phyloP scores from a whole-genome alignment of 2,113 vertebrate genomes.

The Platycercus adscitus region DNA sequence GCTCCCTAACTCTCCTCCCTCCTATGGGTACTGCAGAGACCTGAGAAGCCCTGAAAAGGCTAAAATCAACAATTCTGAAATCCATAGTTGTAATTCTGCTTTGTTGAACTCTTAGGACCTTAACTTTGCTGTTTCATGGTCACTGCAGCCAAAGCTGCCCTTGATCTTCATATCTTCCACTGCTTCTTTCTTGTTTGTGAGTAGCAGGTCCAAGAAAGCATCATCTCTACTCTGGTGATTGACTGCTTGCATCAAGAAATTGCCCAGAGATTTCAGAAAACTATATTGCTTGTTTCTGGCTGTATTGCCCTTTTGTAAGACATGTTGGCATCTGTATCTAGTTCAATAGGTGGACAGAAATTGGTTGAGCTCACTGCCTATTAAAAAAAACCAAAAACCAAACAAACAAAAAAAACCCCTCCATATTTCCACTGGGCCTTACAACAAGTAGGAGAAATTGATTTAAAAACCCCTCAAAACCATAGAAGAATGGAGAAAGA shows the following conservation, averaged over 20 bases:
- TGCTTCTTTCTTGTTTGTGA: background rate
- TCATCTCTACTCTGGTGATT: background rate
- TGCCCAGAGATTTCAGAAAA: background rate
- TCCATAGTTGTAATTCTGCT: background rate
- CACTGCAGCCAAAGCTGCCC: background rate
- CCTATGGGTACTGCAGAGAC: background rate
- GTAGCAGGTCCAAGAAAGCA: background rate
- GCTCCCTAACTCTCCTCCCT: background rate
- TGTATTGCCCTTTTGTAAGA: background rate
- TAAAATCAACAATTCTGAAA: background rate
- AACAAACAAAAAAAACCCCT: background rate
- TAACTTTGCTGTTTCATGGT: background rate
- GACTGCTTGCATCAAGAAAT: background rate
- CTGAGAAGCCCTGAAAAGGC: background rate
- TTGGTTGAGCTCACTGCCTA: background rate
- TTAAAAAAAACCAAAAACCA: background rate
- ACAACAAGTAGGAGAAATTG: background rate
- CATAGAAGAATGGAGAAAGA: background rate
- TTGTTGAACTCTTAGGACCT: background rate
- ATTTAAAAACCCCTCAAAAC: background rate
- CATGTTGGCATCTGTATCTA: background rate
- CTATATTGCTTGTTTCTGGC: background rate
- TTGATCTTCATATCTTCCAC: background rate
- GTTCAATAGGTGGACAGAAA: background rate
- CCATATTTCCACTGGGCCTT: background rate